phyloP scores from a whole-genome alignment of 2,113 vertebrate genomes.

The Lates calcarifer region DNA sequence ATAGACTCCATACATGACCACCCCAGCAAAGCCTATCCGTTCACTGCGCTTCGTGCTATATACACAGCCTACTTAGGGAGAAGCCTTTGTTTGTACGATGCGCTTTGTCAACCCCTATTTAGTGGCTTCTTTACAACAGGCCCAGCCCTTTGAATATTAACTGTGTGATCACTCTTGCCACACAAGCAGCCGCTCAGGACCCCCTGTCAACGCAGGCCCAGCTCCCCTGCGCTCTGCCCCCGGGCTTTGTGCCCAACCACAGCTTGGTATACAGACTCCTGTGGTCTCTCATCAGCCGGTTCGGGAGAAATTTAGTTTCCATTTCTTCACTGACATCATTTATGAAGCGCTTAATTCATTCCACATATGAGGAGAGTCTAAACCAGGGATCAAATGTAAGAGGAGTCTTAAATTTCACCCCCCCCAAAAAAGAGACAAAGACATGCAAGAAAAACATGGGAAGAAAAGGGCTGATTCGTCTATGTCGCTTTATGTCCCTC shows the following conservation, averaged over 20 bases:
- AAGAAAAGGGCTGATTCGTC: conserved; percentile 42
- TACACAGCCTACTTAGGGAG: conserved; percentile 81
- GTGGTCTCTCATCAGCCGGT: conserved; percentile 50
- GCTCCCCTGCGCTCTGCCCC: conserved; percentile 57
- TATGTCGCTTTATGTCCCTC: conserved; percentile 43
- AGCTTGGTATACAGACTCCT: conserved; percentile 62
- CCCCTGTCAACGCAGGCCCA: conserved; percentile 50
- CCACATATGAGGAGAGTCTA: conserved; percentile 46
- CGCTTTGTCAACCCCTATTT: conserved; percentile 85
- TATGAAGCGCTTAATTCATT: conserved; percentile 54
- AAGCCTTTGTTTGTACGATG: conserved; percentile 77
- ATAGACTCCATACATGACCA: conserved; percentile 80
- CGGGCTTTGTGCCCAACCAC: conserved; percentile 66
- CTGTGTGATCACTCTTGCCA: conserved; percentile 85
- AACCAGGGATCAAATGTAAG: conserved; percentile 26
- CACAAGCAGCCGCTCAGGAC: conserved; percentile 80
- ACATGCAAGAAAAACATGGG: conserved; percentile 7
- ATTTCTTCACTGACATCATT: conserved; percentile 54
- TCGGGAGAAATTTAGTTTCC: conserved; percentile 50
- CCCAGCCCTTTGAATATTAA: conserved; percentile 85
- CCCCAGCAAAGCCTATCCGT: conserved; percentile 71
- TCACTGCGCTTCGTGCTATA: conserved; percentile 71
- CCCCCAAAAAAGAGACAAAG: conserved; percentile 30
- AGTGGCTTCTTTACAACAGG: conserved; percentile 80
- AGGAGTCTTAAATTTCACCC: conserved; percentile 1